Base-by-base conservation (phyloP, 2,797 vertebrate genomes). In the Neopelma chrysocephalum region DNA sequence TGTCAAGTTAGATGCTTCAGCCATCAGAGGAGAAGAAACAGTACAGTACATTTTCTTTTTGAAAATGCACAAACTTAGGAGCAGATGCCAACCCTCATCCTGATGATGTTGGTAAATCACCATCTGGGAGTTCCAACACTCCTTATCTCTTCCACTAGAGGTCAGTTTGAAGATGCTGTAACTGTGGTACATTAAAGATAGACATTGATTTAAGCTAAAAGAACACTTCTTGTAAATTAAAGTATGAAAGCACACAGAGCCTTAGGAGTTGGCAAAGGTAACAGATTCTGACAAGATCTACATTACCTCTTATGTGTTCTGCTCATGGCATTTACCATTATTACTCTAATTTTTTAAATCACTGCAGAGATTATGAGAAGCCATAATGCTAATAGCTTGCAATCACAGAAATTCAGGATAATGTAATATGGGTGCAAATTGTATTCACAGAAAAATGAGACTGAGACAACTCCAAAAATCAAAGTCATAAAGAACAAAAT, bases 161-260 rank as follows among this genome's bases (percentile, higher is more conserved):
- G 62, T 89, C 89, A 94, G 72, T 83, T 94, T 69, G 80, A 89
- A 86, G 71, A 93, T 77, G 71, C 86, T 93, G 32, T 83, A 87
- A 60, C 36, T 57, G 57, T 50, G 45, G 34, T 47, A 61, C 9
- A 12, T 88, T 77, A 71, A 57, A 71, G 69, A 20, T 3, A 36
- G 56, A 20, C 50, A 79, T 13, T 15, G 19, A 88, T 84, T 89
- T 84, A 71, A 69, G 31, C 40, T 66, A 50, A 79, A 95, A 94
- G 58, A 87, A 84, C 57, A 85, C 51, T 87, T 92, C 85, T 92
- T 84, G 78, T 61, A 80, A 91, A 96, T 96, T 79, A 78, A 95
- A 93, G 43, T 48, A 45, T 78, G 73, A 66, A 87, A 66, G 38
- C 14, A 25, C 19, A 61, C 29, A 71, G n/a, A 50, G 32, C 29